Conservation (phyloP, 2,797 vertebrate genomes). For the Cossypha heuglini region DNA sequence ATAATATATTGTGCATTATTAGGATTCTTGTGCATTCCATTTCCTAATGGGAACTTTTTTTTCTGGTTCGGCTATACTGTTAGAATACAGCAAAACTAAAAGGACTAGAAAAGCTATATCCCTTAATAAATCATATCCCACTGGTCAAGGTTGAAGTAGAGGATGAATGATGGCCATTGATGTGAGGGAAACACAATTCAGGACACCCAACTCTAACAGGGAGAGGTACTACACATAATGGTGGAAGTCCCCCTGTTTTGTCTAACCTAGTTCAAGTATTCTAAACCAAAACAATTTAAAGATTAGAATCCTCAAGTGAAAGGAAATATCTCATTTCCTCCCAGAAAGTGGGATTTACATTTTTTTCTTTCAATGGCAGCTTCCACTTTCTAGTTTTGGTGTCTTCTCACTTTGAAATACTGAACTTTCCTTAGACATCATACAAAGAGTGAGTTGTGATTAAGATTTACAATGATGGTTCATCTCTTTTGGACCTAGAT, state of each 20-base stretch:
- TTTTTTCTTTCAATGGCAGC: not conserved
- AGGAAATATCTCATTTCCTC: not conserved
- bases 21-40: not conserved
- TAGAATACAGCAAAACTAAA: not conserved
- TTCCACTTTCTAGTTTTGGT: not conserved
- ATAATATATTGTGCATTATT: not conserved
- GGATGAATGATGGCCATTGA: rapidly evolving
- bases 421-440: not conserved
- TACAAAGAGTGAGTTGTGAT: not conserved
- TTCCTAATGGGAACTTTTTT: not conserved
- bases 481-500: not conserved
- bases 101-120: not conserved
- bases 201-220: not conserved
- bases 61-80: not conserved
- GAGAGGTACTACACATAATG: rapidly evolving
- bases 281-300: not conserved
- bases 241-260: not conserved
- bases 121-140: not conserved
- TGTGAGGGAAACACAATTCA: not conserved
- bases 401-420: not conserved
- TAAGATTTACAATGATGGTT: not conserved
- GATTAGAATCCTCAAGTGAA: not conserved
- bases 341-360: not conserved
- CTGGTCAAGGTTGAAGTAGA: not conserved
- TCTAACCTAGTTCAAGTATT: not conserved